Conservation (phyloP, 2,888 invertebrate genomes). For the Auanema sp. region DNA sequence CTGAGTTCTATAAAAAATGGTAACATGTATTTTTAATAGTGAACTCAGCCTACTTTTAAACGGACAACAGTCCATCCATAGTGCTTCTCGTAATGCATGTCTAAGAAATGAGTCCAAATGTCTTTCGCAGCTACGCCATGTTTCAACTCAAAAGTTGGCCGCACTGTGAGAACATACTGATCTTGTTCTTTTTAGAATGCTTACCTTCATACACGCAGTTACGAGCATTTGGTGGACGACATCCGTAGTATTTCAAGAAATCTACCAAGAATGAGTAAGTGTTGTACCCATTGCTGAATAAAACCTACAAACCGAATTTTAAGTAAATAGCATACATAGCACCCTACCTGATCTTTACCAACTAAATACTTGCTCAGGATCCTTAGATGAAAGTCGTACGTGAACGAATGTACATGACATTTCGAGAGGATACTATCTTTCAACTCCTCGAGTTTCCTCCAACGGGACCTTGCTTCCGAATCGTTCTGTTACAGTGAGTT, state of each 20-base stretch:
- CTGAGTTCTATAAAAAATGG: conserved; percentile 6
- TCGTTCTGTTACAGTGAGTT: not conserved
- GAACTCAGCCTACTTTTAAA: conserved; percentile 66
- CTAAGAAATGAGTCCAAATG: conserved; percentile 75
- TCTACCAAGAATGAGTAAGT: conserved; percentile 77
- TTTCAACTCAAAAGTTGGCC: conserved; percentile 71
- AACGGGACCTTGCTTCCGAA: not conserved
- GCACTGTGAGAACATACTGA: conserved; percentile 67
- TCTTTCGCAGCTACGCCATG: conserved; percentile 72
- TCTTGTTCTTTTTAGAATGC: conserved; percentile 12
- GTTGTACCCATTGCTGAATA: conserved; percentile 71
- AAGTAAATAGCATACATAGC: no score
- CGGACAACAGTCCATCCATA: conserved; percentile 75
- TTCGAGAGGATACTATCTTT: conserved; percentile 29
- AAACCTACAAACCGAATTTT: conserved; percentile 11
- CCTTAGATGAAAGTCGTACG: conserved; percentile 61
- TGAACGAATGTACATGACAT: conserved; percentile 62
- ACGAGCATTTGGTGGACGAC: conserved; percentile 77
- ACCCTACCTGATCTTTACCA: conserved; percentile 32
- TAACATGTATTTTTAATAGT: not conserved
- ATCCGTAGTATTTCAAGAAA: conserved; percentile 78
- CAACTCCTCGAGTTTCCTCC: conserved; percentile 9
- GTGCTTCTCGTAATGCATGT: conserved; percentile 70
- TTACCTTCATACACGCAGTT: conserved; percentile 76
- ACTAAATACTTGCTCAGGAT: conserved; percentile 42